Evolutionary conservation across 2,888 invertebrate genomes (phyloP).

Genomic region (Lymantria dispar): DNA sequence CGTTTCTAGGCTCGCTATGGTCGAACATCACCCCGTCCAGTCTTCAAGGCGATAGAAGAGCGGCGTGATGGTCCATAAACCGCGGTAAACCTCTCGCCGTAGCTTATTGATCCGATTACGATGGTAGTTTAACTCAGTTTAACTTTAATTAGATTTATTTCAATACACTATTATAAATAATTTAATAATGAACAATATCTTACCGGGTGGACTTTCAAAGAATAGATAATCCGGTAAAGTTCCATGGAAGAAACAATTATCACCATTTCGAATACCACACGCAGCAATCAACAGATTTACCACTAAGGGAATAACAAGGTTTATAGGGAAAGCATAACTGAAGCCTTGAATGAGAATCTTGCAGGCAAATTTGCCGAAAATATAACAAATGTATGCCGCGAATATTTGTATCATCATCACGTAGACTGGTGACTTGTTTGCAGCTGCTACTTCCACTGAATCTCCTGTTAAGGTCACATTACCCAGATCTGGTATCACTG

Average conservation of each 20-base stretch:
- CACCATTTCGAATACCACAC: constrained; percentile 92
- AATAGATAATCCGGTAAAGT: constrained; percentile 94
- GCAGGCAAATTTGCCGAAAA: constrained; percentile 97
- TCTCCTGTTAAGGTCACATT: constrained; percentile 90
- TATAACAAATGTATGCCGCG: constrained; percentile 93
- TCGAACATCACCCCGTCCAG: too few species aligned
- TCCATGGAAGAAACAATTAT: constrained; percentile 94
- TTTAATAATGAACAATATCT: neutral
- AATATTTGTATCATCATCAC: constrained; percentile 91
- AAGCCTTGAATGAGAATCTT: constrained; percentile 98
- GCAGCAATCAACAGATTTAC: constrained; percentile 93
- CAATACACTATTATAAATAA: too few species aligned
- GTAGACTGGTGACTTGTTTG: constrained; percentile 87
- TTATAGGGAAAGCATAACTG: constrained; percentile 98
- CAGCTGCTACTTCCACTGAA: constrained; percentile 87
- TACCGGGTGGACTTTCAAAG: constrained; percentile 92
- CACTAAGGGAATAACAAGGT: constrained; percentile 94
- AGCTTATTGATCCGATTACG: too few species aligned
- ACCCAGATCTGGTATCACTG: constrained; percentile 86
- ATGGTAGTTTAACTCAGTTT: too few species aligned
- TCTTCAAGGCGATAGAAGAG: too few species aligned
- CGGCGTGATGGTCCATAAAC: too few species aligned
- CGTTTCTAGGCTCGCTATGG: too few species aligned
- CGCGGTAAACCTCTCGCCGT: too few species aligned
- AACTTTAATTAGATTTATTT: too few species aligned